Base-by-base conservation (phyloP, 2,113 vertebrate genomes). In the Rana temporaria region DNA sequence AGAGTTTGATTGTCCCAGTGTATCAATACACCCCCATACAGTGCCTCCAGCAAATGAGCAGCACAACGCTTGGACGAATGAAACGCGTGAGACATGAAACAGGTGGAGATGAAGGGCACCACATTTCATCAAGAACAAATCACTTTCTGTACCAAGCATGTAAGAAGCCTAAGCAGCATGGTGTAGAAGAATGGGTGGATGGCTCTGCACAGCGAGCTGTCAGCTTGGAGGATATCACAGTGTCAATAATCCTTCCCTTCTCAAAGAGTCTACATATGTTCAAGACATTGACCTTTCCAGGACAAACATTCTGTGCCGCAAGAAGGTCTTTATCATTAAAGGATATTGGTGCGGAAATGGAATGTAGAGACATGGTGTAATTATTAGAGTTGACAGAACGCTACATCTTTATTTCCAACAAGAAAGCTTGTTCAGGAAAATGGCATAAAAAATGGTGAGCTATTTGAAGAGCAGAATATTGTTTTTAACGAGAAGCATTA, bases 301-400 rank as follows among this genome's bases (percentile, higher is more conserved):
- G 38, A 53, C 60, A 63, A 63, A 77, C 26, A 26, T 11, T 60
- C 22, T 52, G 17, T 64, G 60, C 24, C 53, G 30, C 59, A 62
- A 12, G 59, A 24, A 75, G 72, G 72, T 24, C 56, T 60, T 42
- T 75, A 75, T 34, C 32, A 75, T 75, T 75, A 60, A 38, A 75
- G 14, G 53, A 38, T 74, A 57, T 74, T 55, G 59, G 32, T 2
- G 11, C 26, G 26, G 9, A 57, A 73, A 57, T 73, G 55, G n/a
- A 62, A 62, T 75, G 16, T 62, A 56, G 38, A n/a, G 42, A 20
- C n/a, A 15, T 42, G 30, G 56, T 62, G n/a, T 19, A 62, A 60
- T 75, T 60, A 62, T 60, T 38, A 7, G n/a, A 18, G 1, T 24
- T 11, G 24, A 30, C 24, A 72, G 18, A 19, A 20, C 56, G 60